Base-by-base conservation (phyloP, 2,888 invertebrate species). In the Sarcophaga carnaria region DNA sequence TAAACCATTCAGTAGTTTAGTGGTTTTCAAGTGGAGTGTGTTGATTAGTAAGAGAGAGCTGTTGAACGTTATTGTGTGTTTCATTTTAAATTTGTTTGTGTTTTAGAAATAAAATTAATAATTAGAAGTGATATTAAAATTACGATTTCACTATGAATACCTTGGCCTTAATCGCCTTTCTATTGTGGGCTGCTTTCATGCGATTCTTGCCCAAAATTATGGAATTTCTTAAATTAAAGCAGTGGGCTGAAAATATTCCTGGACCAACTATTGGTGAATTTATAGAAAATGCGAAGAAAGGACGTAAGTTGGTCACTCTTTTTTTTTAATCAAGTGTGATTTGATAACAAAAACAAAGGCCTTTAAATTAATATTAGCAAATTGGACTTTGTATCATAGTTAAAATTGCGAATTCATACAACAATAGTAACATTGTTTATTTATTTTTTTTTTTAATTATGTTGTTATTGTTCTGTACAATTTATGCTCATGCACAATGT, bases 181-280 rank as follows among this genome's bases (percentile, higher is more conserved):
- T 89, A 6, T 37, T 90, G 49, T 91, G 92, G 89, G 91, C 90
- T 8, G 79, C 91, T 0, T 91, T 92, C 25, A 74, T 92, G 86
- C 89, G 91, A 10, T 90, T 85, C 70, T 67, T 92, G 76, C 90
- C 92, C n/a, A 87, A 89, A 47, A 89, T 92, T 54, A 60, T 92
- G 0, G 84, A 89, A n/a, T 92, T 92, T 49, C 3, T 92, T 64
- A 88, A 91, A 4, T 72, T 91, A 10, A 86, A 89, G 14, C 88
- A 90, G 2, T 93, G 92, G 72, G 87, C 91, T 3, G 83, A 82
- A 45, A 90, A 90, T 0, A 70, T 93, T 71, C 92, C 92, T 11
- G 93, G 93, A 4, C 93, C 93, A 3, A 89, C 89, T 37, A 86
- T 91, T 4, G 70, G 88, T 10, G 93, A 93, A 81, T 79, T 93